Evolutionary conservation across 2,797 vertebrate genomes (phyloP), one percentile per base, ranked within the genome.

Genomic region (Heterohyrax brucei): DNA sequence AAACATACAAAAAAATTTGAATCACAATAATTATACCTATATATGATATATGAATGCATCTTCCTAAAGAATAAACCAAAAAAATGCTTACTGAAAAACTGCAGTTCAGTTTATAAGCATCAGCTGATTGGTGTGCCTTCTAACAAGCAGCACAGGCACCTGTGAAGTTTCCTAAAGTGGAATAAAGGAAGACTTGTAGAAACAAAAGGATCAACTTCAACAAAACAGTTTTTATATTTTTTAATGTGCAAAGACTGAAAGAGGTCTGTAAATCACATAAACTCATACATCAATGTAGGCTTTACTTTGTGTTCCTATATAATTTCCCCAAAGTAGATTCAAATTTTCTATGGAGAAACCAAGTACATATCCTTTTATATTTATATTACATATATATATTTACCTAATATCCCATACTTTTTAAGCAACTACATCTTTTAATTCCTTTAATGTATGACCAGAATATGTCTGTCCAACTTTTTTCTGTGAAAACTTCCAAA

Each of bases 161-260:
- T 26, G 21, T 72, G 21, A 30, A 50, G 14, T 79, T 77, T 83
- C 87, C 56, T 46, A 8, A 85, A 46, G 24, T 24, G 24, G 22
- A 19, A 90, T 48, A 79, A 93, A 59, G 48, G 53, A 84, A 80
- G 61, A 80, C 28, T 18, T 24, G 12, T 3, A 72, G 21, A 48
- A 39, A 87, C 6, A n/a, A 12, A 86, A 91, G 68, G 26, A 62
- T 80, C 26, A 82, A 78, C 18, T 70, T n/a, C 24, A 14, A 6
- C 12, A 76, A 87, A 76, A 87, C 18, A 73, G 26, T 28, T 13
- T 66, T 53, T 22, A 81, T 3, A 24, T 21, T 50, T 92, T 86
- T 83, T 78, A 94, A 92, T 84, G n/a, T 50, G 68, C n/a, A 93
- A 81, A 94, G 64, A 80, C 0, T 72, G 50, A 93, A 93, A 81